A percentile compares a stretch with the other conserved stretches of the same genome.
Conservation (phyloP, 2,888 invertebrate genomes). For the Melinopterus prodromus region DNA sequence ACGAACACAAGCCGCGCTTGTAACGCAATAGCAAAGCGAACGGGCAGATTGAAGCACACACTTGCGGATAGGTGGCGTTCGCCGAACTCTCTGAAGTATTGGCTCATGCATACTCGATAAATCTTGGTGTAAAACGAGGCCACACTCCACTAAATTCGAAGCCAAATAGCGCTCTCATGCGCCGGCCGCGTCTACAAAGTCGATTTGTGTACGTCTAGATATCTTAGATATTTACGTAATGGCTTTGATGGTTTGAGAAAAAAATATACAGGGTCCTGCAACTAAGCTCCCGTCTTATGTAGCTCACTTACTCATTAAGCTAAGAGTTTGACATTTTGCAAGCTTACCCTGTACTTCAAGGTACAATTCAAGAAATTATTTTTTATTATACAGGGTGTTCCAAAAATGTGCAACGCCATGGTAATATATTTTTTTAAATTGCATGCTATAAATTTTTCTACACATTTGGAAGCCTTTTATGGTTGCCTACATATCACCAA, state of each 20-base stretch:
- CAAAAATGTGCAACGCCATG: too few species aligned
- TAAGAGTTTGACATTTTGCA: too few species aligned
- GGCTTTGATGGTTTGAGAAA: background rate
- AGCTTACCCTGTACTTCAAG: too few species aligned
- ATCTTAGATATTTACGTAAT: background rate
- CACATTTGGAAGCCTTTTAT: too few species aligned
- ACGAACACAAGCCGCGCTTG: background rate
- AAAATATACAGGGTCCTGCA: too few species aligned
- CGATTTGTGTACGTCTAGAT: background rate
- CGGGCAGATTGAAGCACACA: background rate
- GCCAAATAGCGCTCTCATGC: slow-evolving; percentile 4
- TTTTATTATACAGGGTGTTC: too few species aligned
- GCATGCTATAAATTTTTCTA: too few species aligned
- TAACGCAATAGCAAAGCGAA: background rate
- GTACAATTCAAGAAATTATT: too few species aligned
- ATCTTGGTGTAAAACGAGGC: background rate
- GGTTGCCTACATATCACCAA: too few species aligned
- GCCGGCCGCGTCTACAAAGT: background rate
- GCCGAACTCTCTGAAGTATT: background rate
- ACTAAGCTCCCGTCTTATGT: too few species aligned
- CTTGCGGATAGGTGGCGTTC: background rate
- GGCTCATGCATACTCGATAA: slow-evolving; percentile 4
- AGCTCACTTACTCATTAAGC: too few species aligned
- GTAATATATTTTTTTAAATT: too few species aligned
- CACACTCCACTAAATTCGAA: background rate